Percentiles rank a stretch among this genome's conserved stretches.
These are phyloP conservation scores for Sterrhoptilus dennistouni DNA, from an alignment of 2,113 vertebrate species.

Conservation along the genomic window DNA sequence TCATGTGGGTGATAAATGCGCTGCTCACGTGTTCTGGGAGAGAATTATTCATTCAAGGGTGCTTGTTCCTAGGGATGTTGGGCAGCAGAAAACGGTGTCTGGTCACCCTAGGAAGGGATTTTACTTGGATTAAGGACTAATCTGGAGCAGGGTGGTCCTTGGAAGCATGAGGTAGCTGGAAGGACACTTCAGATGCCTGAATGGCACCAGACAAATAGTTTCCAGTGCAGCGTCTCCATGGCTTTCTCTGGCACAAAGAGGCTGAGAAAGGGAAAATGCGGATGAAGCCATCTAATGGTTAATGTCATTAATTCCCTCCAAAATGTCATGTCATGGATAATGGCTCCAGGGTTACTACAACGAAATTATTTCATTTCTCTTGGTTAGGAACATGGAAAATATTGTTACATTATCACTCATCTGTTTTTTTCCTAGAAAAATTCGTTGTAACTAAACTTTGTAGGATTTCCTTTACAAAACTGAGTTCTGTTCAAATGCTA, in stretches of 20 bases:
- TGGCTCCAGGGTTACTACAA: conserved; percentile 49
- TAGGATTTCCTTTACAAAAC: neutral
- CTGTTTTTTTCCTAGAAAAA: conserved; percentile 24
- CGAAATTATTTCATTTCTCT: conserved; percentile 64
- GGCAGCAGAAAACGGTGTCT: neutral
- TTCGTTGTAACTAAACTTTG: neutral
- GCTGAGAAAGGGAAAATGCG: neutral
- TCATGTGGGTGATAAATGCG: neutral
- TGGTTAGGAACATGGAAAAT: conserved; percentile 72
- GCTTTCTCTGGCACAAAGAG: neutral
- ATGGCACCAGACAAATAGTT: neutral
- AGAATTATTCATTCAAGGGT: neutral
- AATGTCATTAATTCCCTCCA: conserved; percentile 61
- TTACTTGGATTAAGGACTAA: conserved; percentile 13
- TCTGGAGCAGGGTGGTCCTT: conserved; percentile 17
- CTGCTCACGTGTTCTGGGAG: neutral
- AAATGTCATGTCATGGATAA: conserved; percentile 57
- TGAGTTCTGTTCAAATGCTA: neutral
- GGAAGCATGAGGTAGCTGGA: neutral
- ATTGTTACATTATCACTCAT: conserved; percentile 37
- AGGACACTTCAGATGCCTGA: conserved; percentile 23
- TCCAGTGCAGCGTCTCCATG: neutral
- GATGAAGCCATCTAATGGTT: conserved; percentile 51
- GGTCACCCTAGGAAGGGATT: neutral
- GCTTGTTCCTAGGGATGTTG: neutral